Percentiles rank a stretch among this genome's conserved stretches.
Evolutionary conservation across 1,140 invertebrate species (phyloP).

Genomic region (Drosophila tropicalis): DNA sequence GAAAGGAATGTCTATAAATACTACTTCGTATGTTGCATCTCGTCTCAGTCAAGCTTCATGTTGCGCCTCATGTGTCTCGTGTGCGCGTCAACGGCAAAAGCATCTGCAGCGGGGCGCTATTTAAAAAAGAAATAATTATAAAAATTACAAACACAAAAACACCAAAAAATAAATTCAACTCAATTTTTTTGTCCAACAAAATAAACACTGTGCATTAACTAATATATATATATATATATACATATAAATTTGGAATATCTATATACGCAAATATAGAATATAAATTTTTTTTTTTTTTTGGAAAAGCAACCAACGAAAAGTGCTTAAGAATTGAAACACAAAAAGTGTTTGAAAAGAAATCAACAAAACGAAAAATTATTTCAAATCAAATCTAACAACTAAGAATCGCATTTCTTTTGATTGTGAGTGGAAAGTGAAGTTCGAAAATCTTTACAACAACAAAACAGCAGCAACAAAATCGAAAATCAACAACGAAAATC

Average conservation of each 20-base stretch:
- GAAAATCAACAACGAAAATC: slow-evolving; percentile 22
- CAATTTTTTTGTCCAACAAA: slow-evolving; percentile 27
- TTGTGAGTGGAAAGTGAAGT: slow-evolving; percentile 25
- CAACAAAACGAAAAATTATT: slow-evolving; percentile 6
- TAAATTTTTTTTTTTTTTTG: slow-evolving; percentile 29
- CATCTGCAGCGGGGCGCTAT: slow-evolving; percentile 62
- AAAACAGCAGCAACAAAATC: slow-evolving; percentile 18
- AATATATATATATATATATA: slow-evolving; percentile 15
- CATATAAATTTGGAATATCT: slow-evolving; percentile 25
- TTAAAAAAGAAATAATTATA: slow-evolving; percentile 26
- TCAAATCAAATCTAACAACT: slow-evolving; percentile 25
- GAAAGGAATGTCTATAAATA: slow-evolving; percentile 75
- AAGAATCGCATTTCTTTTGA: slow-evolving; percentile 3
- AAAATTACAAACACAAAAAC: slow-evolving; percentile 18
- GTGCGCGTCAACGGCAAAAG: slow-evolving; percentile 71
- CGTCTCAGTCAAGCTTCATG: slow-evolving; percentile 69
- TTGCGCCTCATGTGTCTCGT: slow-evolving; percentile 71
- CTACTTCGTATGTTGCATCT: slow-evolving; percentile 65
- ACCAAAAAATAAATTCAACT: slow-evolving; percentile 27
- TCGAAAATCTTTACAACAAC: slow-evolving; percentile 27
- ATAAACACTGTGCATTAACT: slow-evolving; percentile 46
- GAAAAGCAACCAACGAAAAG: slow-evolving; percentile 44
- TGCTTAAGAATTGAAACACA: slow-evolving; percentile 29
- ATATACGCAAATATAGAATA: background rate
- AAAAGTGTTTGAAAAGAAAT: background rate